A percentile compares a stretch with the other conserved stretches of the same genome.
phyloP scores from a whole-genome alignment of 2,888 invertebrate species.

The Acanthosepion esculentum region DNA sequence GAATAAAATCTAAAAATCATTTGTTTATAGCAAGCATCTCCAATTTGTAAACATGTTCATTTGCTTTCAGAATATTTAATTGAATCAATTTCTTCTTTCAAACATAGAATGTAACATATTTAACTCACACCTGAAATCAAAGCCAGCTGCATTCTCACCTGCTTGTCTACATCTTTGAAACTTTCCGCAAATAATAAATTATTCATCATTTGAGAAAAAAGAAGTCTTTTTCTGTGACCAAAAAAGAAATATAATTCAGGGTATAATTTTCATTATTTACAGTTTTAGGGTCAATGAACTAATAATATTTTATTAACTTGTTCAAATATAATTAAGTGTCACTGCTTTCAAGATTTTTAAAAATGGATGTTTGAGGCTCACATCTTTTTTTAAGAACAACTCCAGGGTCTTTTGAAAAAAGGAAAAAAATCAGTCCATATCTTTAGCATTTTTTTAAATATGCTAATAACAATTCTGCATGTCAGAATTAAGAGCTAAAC shows the following conservation, averaged over 20 bases:
- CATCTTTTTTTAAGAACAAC: neutral
- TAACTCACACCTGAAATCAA: neutral
- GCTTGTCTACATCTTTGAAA: neutral
- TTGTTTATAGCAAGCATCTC: neutral
- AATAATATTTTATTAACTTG: neutral
- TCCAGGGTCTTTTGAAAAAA: neutral
- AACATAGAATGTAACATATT: neutral
- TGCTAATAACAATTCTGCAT: no score
- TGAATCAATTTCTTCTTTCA: neutral
- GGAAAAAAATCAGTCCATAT: no score
- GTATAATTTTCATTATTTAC: neutral
- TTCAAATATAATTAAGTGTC: neutral
- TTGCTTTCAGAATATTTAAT: neutral
- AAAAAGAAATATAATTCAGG: neutral
- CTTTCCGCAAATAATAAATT: conserved; percentile 1
- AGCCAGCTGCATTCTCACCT: neutral
- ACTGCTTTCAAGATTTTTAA: neutral
- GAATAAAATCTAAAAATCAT: no score
- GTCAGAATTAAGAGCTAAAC: no score
- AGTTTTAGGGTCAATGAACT: neutral
- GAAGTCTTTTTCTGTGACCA: neutral
- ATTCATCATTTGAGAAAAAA: neutral
- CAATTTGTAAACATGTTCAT: neutral
- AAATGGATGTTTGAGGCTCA: neutral
- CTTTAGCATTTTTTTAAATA: no score